Percentiles rank a stretch among this genome's conserved stretches.
Conservation (phyloP, 2,113 vertebrate species). For the Crocuta crocuta region DNA sequence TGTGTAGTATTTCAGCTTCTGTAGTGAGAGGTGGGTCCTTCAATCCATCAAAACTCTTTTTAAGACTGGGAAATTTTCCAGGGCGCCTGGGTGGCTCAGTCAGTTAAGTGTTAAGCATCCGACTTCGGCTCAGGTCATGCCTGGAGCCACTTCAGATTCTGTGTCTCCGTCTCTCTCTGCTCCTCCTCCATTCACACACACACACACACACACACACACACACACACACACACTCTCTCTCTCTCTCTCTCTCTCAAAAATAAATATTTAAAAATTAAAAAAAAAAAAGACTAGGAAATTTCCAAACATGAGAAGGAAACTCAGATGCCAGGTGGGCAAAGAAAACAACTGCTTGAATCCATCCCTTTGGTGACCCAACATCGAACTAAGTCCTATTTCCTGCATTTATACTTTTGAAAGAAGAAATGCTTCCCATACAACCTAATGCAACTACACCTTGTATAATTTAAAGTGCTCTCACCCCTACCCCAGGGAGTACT, state of each 20-base stretch:
- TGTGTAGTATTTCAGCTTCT: neutral
- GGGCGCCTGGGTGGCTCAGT: too few relatives aligned
- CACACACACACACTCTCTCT: too few relatives aligned
- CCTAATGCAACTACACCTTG: neutral
- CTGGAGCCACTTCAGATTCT: too few relatives aligned
- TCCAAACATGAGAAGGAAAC: neutral
- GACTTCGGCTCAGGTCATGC: too few relatives aligned
- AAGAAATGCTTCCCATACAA: neutral
- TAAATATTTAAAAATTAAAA: too few relatives aligned
- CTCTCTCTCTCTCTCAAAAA: too few relatives aligned
- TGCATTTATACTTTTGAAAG: neutral
- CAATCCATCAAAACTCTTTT: neutral
- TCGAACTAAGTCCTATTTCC: neutral
- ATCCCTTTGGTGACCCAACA: neutral
- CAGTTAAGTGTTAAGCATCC: too few relatives aligned
- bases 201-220: too few relatives aligned
- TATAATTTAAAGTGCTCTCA: neutral
- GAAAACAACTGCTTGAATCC: neutral
- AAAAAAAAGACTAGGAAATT: neutral
- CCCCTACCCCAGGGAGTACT: neutral
- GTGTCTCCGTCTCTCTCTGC: too few relatives aligned
- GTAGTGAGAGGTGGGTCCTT: neutral
- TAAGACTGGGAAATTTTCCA: neutral
- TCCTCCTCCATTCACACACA: too few relatives aligned
- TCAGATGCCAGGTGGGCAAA: neutral